These are phyloP conservation scores for Sylvia borin DNA, from an alignment of 2,797 vertebrate genomes.

Conservation along the genomic window DNA sequence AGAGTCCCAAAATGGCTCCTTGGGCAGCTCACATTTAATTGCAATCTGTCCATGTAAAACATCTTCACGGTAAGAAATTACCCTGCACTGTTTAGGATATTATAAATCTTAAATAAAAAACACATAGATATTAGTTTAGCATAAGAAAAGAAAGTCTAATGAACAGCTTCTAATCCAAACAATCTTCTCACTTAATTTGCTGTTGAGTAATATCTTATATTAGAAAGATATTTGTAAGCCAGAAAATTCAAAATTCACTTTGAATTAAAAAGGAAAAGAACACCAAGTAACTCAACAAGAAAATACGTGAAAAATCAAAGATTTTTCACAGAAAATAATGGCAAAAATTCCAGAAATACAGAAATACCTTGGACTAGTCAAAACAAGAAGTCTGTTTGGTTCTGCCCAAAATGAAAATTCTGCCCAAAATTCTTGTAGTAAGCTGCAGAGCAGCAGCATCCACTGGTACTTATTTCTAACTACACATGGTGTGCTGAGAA, in stretches of 20 bases:
- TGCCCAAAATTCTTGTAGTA: neutral
- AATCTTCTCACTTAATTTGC: neutral
- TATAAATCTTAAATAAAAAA: neutral
- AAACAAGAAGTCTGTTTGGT: neutral
- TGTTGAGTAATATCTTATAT: neutral
- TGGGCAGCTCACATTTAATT: neutral
- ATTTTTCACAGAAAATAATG: neutral
- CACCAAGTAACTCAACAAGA: neutral
- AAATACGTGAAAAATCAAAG: neutral
- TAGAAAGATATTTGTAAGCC: neutral
- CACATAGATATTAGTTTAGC: neutral
- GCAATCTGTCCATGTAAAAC: neutral
- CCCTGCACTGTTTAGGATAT: neutral
- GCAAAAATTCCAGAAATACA: neutral
- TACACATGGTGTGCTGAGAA: neutral
- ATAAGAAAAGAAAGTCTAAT: neutral
- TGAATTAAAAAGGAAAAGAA: neutral
- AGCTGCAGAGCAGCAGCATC: neutral
- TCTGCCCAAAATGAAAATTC: neutral
- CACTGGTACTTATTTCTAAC: neutral
- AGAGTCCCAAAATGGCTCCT: neutral
- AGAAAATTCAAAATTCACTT: neutral
- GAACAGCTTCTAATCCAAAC: neutral
- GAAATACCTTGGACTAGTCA: neutral
- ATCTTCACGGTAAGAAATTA: neutral